A percentile compares a stretch with the other conserved stretches of the same genome.
Conservation (phyloP, 2,888 invertebrate species). For the Timema cristinae region DNA sequence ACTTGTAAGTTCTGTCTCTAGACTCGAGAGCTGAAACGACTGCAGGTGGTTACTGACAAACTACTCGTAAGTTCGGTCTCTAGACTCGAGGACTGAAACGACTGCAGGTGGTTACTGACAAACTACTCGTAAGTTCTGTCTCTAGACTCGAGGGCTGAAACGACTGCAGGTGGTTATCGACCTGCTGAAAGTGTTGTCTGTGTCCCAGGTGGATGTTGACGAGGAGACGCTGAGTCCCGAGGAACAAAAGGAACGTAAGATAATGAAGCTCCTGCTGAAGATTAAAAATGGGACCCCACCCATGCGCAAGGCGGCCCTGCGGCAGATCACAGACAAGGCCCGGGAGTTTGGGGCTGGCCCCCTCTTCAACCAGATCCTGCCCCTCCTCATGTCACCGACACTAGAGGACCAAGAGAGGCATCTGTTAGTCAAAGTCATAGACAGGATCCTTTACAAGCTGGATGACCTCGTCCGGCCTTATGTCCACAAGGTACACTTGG, state of each 20-base stretch:
- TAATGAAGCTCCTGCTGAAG: slow-evolving; percentile 96
- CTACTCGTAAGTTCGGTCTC: too few relatives aligned
- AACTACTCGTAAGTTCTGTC: too few relatives aligned
- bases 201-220: slow-evolving; percentile 79
- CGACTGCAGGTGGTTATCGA: too few relatives aligned
- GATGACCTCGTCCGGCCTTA: slow-evolving; percentile 98
- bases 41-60: too few relatives aligned
- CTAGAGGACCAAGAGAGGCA: slow-evolving; percentile 99
- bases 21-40: too few relatives aligned
- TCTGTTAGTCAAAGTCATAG: slow-evolving; percentile 97
- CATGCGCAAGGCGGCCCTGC: slow-evolving; percentile 95
- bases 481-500: slow-evolving; percentile 81
- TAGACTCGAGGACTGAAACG: too few relatives aligned
- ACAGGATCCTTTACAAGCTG: slow-evolving; percentile 95
- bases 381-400: slow-evolving; percentile 99
- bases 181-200: too few relatives aligned
- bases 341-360: slow-evolving; percentile 96
- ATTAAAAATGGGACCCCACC: slow-evolving; percentile 99
- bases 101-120: too few relatives aligned
- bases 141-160: too few relatives aligned
- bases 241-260: slow-evolving; percentile 97
- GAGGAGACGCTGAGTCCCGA: slow-evolving; percentile 93
- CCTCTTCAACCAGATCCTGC: slow-evolving; percentile 99
- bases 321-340: slow-evolving; percentile 98
- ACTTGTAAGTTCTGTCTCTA: too few relatives aligned